phyloP scores from a whole-genome alignment of 2,113 vertebrate genomes.

The Barnardius zonarius region DNA sequence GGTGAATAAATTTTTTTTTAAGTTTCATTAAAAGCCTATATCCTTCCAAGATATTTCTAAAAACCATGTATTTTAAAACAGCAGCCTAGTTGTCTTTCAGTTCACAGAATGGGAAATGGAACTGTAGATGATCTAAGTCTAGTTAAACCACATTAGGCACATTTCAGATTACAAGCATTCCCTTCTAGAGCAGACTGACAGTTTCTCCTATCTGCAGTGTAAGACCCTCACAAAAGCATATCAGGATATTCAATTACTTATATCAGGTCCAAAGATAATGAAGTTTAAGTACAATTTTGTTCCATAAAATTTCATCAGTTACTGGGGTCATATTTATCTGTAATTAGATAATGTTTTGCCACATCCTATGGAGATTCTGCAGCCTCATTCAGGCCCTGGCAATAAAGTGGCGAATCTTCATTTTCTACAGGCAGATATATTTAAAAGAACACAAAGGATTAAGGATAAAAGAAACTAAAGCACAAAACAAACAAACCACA shows the following conservation, averaged over 20 bases:
- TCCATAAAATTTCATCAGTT: constrained; percentile 23
- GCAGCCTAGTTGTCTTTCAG: background rate
- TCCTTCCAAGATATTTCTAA: background rate
- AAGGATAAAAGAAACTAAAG: background rate
- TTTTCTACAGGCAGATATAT: background rate
- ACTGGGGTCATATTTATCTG: background rate
- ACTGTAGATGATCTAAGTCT: background rate
- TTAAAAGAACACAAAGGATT: background rate
- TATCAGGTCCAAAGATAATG: background rate
- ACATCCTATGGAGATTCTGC: background rate
- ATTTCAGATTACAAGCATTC: background rate
- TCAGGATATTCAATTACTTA: constrained; percentile 23
- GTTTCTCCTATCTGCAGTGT: background rate
- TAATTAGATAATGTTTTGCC: background rate
- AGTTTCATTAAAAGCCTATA: background rate
- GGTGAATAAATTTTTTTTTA: background rate
- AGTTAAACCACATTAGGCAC: background rate
- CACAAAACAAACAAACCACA: rapidly evolving
- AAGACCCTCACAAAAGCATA: background rate
- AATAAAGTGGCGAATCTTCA: background rate
- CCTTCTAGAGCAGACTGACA: background rate
- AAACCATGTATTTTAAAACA: background rate
- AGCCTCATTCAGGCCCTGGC: background rate
- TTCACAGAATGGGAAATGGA: background rate
- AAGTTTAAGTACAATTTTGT: constrained; percentile 30